These are phyloP conservation scores for Tyria jacobaeae DNA, from an alignment of 2,888 invertebrate species.

Conservation along the genomic window DNA sequence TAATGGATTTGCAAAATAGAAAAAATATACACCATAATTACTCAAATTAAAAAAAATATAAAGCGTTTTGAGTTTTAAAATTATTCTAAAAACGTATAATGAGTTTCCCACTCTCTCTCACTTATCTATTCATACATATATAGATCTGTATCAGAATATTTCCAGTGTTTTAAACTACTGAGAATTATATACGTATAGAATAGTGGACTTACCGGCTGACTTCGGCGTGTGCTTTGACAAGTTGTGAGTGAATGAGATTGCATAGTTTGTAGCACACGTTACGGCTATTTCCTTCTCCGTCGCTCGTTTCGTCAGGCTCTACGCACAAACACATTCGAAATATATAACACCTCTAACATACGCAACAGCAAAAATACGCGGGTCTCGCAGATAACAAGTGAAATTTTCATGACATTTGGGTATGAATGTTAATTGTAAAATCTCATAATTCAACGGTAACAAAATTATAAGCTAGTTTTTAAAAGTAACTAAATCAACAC, in stretches of 20 bases:
- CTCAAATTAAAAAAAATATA: not conserved
- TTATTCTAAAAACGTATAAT: not conserved
- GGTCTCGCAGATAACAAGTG: too few relatives aligned
- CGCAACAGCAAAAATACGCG: too few relatives aligned
- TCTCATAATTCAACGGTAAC: too few relatives aligned
- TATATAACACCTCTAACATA: too few relatives aligned
- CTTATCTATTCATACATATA: not conserved
- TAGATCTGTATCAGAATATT: too few relatives aligned
- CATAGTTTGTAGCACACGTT: slow-evolving; percentile 92
- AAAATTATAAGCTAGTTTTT: too few relatives aligned
- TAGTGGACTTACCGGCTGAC: slow-evolving; percentile 87
- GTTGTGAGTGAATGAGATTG: slow-evolving; percentile 91
- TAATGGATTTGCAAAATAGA: slow-evolving; percentile 16
- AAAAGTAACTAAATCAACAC: too few relatives aligned
- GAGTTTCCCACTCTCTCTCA: not conserved
- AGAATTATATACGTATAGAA: not conserved
- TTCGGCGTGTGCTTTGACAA: slow-evolving; percentile 92
- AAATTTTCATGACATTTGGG: too few relatives aligned
- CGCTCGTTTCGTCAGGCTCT: slow-evolving; percentile 57
- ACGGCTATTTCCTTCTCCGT: slow-evolving; percentile 66
- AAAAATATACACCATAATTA: slow-evolving; percentile 11
- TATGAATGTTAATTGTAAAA: too few relatives aligned
- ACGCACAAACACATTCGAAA: slow-evolving; percentile 11
- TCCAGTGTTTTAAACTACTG: too few relatives aligned
- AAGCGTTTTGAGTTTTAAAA: not conserved